Evolutionary conservation across 2,888 invertebrate species (phyloP), one percentile per base, ranked within the genome.

Genomic region (Drosophila percnosoma): DNA sequence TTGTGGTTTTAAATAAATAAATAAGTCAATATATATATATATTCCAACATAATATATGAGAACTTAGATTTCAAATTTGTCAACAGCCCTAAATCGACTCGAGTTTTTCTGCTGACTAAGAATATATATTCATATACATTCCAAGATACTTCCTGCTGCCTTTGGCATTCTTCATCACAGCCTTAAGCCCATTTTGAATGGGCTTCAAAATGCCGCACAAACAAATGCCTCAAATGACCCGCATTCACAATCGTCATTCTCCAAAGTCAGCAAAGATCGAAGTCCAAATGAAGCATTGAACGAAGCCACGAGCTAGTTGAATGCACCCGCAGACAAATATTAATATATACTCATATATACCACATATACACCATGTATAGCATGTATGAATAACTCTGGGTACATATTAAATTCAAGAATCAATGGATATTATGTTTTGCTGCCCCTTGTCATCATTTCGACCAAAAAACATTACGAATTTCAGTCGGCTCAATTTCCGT

Each of bases 191-290:
- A 45, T 24, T 45, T 45, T 24, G 45, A 45, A 45, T 45, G 53
- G 18, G 24, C 15, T 11, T 3, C 11, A n/a, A 53, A 53, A 15
- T 27, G 54, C 18, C 6, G 27, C 27, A 13, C 66, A 74, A 71
- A 66, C 53, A 67, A 66, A 66, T 54, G 73, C 69, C 66, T 84
- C 75, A 84, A 84, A 83, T 87, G 83, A 82, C 89, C 89, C 83
- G 89, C 87, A 89, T 87, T 84, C 67, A 68, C 69, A 73, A 86
- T 82, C 76, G 71, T 60, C 29, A 64, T 59, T 73, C 48, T 38
- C 52, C 54, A 40, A 58, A 74, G 77, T 88, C 89, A 87, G 89
- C 86, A 73, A 29, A 61, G 82, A 77, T 68, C 87, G 86, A 78
- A 86, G 87, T 87, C 82, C 89, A 78, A 57, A 59, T 38, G 38